These are phyloP conservation scores for Sprattus sprattus DNA, from an alignment of 2,113 vertebrate species.

Conservation along the genomic window DNA sequence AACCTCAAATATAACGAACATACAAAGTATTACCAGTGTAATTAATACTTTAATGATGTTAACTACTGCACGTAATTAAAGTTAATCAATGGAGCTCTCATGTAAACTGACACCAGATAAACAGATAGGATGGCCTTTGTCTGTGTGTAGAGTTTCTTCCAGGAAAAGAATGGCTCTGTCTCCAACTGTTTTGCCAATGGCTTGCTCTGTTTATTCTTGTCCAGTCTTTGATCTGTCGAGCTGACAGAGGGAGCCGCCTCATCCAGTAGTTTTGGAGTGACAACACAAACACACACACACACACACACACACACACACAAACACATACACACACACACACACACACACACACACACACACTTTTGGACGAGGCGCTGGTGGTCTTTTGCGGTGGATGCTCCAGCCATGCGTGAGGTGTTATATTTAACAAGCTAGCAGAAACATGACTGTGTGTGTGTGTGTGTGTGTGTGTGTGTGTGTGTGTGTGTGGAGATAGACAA, in stretches of 20 bases:
- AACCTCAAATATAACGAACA: too few relatives aligned
- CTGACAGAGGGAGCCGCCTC: background rate
- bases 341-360: too few relatives aligned
- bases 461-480: too few relatives aligned
- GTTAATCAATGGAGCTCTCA: background rate
- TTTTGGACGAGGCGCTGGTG: background rate
- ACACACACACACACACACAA: too few relatives aligned
- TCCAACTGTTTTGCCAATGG: background rate
- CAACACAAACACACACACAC: too few relatives aligned
- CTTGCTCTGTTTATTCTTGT: background rate
- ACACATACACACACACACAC: too few relatives aligned
- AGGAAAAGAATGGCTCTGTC: background rate
- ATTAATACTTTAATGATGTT: slow-evolving; percentile 11
- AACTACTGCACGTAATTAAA: background rate
- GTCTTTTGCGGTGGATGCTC: background rate
- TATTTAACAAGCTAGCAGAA: background rate
- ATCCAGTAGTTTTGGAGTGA: background rate
- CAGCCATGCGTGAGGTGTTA: background rate
- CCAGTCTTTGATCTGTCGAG: background rate
- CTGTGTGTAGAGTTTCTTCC: background rate
- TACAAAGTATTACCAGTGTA: background rate
- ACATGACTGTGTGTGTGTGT: too few relatives aligned
- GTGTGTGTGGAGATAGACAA: too few relatives aligned
- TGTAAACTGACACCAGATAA: background rate
- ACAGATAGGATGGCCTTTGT: background rate